Percentiles rank a stretch among this genome's conserved stretches.
phyloP scores from a whole-genome alignment of 2,113 vertebrate genomes.

The Tamias sibiricus region DNA sequence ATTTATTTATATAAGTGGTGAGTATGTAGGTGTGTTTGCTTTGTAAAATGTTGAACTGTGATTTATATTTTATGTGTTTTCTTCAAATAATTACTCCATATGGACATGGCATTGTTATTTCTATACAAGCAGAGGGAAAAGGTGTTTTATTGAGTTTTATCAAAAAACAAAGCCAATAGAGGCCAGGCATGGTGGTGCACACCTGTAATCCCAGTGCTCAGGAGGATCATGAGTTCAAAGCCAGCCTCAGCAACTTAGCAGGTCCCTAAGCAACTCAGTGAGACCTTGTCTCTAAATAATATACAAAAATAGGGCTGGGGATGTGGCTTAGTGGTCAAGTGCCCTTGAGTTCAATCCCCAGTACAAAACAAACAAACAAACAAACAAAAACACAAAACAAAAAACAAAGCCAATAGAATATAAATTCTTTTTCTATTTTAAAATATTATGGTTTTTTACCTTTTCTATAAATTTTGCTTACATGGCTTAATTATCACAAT shows the following conservation, averaged over 20 bases:
- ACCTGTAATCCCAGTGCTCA: too few relatives aligned
- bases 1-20: neutral
- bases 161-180: constrained; percentile 19
- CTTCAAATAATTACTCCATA: neutral
- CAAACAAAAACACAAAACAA: too few relatives aligned
- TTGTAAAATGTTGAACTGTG: constrained; percentile 39
- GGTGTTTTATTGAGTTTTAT: neutral
- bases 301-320: too few relatives aligned
- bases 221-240: too few relatives aligned
- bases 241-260: too few relatives aligned
- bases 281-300: too few relatives aligned
- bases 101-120: neutral
- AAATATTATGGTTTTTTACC: constrained; percentile 5
- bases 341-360: too few relatives aligned
- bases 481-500: neutral
- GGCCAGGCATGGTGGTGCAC: too few relatives aligned
- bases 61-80: constrained; percentile 31
- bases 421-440: constrained; percentile 9
- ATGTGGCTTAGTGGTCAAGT: too few relatives aligned
- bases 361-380: too few relatives aligned
- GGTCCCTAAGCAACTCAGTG: too few relatives aligned
- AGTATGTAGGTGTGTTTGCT: neutral
- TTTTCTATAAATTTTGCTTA: constrained; percentile 20
- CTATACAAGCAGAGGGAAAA: neutral
- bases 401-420: neutral